Evolutionary conservation across 2,113 vertebrate species (phyloP).

Genomic region (Saccopteryx bilineata): DNA sequence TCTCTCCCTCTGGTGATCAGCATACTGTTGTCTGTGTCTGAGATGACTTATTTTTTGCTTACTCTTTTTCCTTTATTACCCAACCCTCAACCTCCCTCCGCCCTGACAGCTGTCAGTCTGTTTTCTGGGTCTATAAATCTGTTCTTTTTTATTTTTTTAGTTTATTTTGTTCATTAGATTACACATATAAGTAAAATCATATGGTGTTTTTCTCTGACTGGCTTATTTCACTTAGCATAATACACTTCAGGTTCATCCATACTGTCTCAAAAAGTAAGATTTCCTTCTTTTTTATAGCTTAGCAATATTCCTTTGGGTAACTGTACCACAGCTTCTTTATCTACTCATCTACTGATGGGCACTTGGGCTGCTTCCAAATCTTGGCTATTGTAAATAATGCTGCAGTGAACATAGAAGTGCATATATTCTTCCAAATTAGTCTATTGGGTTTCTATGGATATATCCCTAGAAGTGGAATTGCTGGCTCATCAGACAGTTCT

Average conservation of each 20-base stretch:
- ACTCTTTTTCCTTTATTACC: no score
- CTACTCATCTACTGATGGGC: not conserved
- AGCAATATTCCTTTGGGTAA: not conserved
- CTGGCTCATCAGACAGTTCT: not conserved
- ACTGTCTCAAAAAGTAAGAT: not conserved
- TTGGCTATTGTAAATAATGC: not conserved
- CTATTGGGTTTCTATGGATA: not conserved
- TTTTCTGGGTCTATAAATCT: no score
- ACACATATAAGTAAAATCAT: not conserved
- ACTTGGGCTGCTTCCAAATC: not conserved
- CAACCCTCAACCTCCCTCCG: no score
- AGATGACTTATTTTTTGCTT: no score
- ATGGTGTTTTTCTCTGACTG: not conserved
- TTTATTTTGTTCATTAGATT: not conserved
- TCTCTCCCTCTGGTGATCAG: no score
- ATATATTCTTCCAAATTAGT: not conserved
- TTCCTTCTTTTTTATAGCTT: not conserved
- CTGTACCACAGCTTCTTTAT: not conserved
- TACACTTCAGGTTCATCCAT: not conserved
- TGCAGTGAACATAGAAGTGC: not conserved
- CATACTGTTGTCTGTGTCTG: no score
- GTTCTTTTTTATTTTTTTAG: not conserved
- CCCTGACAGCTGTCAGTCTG: not conserved
- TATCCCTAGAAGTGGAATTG: not conserved
- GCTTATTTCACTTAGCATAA: not conserved